These are phyloP conservation scores for Notamacropus eugenii DNA, from an alignment of 2,797 vertebrate genomes.

Conservation along the genomic window DNA sequence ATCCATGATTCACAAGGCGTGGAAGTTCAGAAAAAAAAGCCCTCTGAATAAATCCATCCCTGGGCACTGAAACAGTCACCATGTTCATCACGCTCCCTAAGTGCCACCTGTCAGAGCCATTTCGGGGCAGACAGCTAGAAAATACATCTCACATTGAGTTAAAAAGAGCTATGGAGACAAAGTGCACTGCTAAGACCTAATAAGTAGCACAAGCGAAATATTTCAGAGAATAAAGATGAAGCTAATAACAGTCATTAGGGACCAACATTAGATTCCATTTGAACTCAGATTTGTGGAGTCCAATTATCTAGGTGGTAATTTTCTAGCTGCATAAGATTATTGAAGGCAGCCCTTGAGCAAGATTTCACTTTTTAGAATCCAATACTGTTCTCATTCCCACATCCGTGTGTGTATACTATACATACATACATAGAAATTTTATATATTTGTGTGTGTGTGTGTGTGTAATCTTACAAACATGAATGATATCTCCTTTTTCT, in stretches of 20 bases:
- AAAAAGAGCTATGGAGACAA: constrained; percentile 65
- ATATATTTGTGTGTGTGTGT: background rate
- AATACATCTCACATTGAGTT: constrained; percentile 68
- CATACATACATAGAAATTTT: background rate
- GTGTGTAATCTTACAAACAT: constrained; percentile 1
- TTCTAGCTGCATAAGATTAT: constrained; percentile 49
- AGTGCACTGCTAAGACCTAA: constrained; percentile 63
- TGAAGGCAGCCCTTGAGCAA: constrained; percentile 58
- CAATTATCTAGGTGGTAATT: constrained; percentile 75
- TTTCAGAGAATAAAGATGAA: constrained; percentile 73
- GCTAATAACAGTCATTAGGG: constrained; percentile 73
- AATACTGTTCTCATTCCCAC: constrained; percentile 60
- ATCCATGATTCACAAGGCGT: constrained; percentile 54
- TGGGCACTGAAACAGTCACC: constrained; percentile 46
- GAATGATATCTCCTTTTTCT: background rate
- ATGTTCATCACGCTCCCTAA: constrained; percentile 63
- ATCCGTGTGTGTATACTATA: background rate
- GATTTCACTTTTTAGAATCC: constrained; percentile 66
- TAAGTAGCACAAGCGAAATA: constrained; percentile 70
- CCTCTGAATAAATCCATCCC: constrained; percentile 51
- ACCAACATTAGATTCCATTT: constrained; percentile 69
- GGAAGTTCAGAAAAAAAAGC: constrained; percentile 48
- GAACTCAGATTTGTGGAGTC: constrained; percentile 58
- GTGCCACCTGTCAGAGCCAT: constrained; percentile 56
- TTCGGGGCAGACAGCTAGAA: constrained; percentile 65